Evolutionary conservation across 2,797 vertebrate species (phyloP), one percentile per base, ranked within the genome.

Genomic region (Crocodylus rhombifer): DNA sequence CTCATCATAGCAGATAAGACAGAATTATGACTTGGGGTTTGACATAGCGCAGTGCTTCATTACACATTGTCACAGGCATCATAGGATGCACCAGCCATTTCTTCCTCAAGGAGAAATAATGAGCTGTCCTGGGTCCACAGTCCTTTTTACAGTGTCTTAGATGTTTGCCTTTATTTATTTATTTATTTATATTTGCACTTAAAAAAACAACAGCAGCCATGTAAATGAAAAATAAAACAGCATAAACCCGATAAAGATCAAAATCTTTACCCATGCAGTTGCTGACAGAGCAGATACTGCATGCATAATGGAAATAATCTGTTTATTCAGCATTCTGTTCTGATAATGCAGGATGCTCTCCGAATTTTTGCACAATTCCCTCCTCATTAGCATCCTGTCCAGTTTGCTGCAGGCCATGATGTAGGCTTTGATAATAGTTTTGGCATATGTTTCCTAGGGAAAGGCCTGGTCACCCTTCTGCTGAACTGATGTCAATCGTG

Each of bases 391-490:
- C 75, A 95, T 93, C 86, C 94, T 90, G 88, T 79, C 92, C 95
- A 93, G 87, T 88, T 91, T 91, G 96, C 97, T n/a, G 51, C 91
- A 81, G 95, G 97, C 92, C 80, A 87, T 95, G 94, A 95, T 25
- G 55, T 82, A 92, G 91, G 11, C 95, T 90, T 91, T 8, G 26
- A 84, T 94, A 94, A 95, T 93, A 97, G 92, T 95, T 96, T 95
- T 96, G 95, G 95, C 94, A 96, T 82, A 88, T 84, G 95, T 86
- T 97, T 97, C 95, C 91, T 93, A 87, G 93, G 95, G 96, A 95
- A 97, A 89, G 92, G 85, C 93, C 93, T 84, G 6, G 77, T 77
- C 86, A 93, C 89, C 92, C 95, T 94, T 94, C 90, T 96, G 64
- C 36, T 86, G 90, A 95, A 95, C 0, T 75, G 86, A 95, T 96